Evolutionary conservation across 2,888 invertebrate species (phyloP), one percentile per base, ranked within the genome.

Genomic region (Pegoplata infirma): DNA sequence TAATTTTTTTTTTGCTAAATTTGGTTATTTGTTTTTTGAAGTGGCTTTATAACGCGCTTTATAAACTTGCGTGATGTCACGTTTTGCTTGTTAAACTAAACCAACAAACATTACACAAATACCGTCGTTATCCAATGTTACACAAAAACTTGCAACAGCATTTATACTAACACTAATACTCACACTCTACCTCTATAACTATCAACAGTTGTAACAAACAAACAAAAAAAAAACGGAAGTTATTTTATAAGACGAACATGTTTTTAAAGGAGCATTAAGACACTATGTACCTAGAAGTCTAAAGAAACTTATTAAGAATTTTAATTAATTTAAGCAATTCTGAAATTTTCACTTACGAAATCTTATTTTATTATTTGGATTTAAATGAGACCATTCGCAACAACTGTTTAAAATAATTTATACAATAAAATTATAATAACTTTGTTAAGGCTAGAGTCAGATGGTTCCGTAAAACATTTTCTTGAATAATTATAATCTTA

Each of bases 21-120:
- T 32, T 21, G 44, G 28, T 56, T 71, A 55, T 77, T 68, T 74
- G 55, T 67, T 63, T 14, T 75, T 63, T 75, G 51, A 67, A 79
- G 79, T 79, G 75, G 67, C 66, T 72, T 58, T 75, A 40, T 67
- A 79, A 79, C 63, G 75, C 79, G 71, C 67, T 71, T 71, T 71
- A 67, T 46, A 74, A 79, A 79, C 75, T 75, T 79, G 71, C 79
- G 79, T 79, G 71, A 75, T 75, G 79, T 79, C 79, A 79, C 79
- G 79, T 79, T 79, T 67, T 75, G 56, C 79, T 79, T 75, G 79
- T 79, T 79, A 79, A 79, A 75, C 71, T 67, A 51, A 67, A 66
- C 74, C 75, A 75, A 58, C 61, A 79, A 67, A 63, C 51, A 58
- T 49, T 63, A 79, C 66, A 61, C 53, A 73, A 67, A 74, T 40